Conservation (phyloP, 2,797 vertebrate species). For the Sparidentex hasta region DNA sequence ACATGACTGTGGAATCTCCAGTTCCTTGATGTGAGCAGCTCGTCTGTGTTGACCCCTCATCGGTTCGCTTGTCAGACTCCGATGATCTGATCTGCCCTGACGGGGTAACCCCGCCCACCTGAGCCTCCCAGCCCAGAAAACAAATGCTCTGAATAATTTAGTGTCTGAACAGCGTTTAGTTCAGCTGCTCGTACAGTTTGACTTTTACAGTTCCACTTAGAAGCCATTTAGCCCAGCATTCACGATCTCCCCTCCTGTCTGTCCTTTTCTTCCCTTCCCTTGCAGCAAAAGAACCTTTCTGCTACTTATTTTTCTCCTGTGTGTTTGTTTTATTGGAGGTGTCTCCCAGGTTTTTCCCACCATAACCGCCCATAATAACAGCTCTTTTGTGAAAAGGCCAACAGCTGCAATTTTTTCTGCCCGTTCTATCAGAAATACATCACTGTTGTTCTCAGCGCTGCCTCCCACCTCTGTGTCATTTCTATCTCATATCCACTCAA, state of each 20-base stretch:
- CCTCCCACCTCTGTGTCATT: conserved; percentile 34
- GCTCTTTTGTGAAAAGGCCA: conserved; percentile 58
- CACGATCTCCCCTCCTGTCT: background rate
- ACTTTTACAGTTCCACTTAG: conserved; percentile 50
- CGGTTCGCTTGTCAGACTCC: conserved; percentile 24
- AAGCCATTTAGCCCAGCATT: conserved; percentile 30
- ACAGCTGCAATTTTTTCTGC: conserved; percentile 43
- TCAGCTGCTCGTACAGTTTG: conserved; percentile 49
- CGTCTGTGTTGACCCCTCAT: background rate
- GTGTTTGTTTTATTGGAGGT: conserved; percentile 30
- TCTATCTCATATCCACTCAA: conserved; percentile 49
- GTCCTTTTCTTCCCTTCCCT: background rate
- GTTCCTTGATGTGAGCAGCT: background rate
- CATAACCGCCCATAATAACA: conserved; percentile 60
- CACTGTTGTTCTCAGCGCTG: conserved; percentile 19
- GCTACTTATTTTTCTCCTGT: conserved; percentile 6
- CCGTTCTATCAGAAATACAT: conserved; percentile 36
- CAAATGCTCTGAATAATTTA: conserved; percentile 71
- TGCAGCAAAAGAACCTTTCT: conserved; percentile 39
- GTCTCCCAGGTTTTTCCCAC: conserved; percentile 49
- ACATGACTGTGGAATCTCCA: background rate
- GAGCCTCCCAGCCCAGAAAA: conserved; percentile 51
- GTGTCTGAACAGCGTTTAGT: conserved; percentile 42
- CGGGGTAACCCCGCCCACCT: conserved; percentile 39
- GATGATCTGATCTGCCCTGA: conserved; percentile 57